Conservation (phyloP, 2,797 vertebrate genomes). For the Synaphobranchus kaupii region DNA sequence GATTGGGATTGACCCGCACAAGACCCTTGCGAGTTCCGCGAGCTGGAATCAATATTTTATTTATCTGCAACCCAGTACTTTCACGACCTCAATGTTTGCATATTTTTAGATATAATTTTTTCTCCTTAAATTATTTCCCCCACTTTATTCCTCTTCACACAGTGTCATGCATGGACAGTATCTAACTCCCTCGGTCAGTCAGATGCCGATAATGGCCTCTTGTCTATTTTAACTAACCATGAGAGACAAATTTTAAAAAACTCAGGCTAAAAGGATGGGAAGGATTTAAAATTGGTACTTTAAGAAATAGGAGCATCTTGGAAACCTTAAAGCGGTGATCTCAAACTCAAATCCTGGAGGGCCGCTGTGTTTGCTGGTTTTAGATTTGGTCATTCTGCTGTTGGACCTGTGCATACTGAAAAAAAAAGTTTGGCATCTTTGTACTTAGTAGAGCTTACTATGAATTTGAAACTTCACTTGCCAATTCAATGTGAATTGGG, state of each 20-base stretch:
- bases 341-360: too few species aligned
- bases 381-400: too few species aligned
- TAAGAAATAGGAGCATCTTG: neutral
- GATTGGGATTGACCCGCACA: too few species aligned
- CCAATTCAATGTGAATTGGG: too few species aligned
- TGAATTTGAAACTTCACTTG: too few species aligned
- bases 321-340: too few species aligned
- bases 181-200: neutral
- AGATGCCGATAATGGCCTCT: neutral
- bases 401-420: too few species aligned
- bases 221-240: slow-evolving; percentile 4
- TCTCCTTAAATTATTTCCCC: slow-evolving; percentile 27
- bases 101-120: slow-evolving; percentile 5
- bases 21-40: too few species aligned
- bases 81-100: neutral
- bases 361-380: too few species aligned
- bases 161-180: slow-evolving; percentile 7
- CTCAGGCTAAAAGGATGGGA: neutral
- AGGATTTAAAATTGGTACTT: neutral
- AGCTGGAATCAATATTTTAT: slow-evolving; percentile 28
- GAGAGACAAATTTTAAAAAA: neutral
- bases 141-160: neutral
- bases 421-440: too few species aligned
- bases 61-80: slow-evolving; percentile 18
- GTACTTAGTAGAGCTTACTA: too few species aligned